These are phyloP conservation scores for Phenacoccus solenopsis DNA, from an alignment of 1,140 invertebrate species.

Conservation along the genomic window DNA sequence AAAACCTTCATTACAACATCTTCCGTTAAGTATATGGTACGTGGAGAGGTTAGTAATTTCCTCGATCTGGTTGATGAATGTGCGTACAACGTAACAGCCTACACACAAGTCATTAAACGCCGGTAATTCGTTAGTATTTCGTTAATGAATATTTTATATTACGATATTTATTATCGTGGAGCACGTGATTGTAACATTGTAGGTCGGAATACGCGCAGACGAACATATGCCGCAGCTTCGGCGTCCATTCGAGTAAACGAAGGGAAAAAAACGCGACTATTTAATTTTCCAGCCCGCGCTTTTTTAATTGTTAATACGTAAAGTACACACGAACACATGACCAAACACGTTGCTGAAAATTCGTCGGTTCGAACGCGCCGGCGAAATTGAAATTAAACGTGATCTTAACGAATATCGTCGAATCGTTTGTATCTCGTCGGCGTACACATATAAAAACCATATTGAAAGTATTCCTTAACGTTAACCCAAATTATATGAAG, in stretches of 20 bases:
- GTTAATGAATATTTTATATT: constrained; percentile 4
- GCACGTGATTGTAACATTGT: background rate
- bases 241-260: no score
- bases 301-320: no score
- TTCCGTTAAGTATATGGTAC: no score
- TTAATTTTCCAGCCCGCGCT: background rate
- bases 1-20: no score
- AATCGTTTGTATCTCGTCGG: background rate
- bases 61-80: background rate
- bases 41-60: no score
- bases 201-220: background rate
- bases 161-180: background rate
- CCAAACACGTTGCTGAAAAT: no score
- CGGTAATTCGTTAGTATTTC: background rate
- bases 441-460: background rate
- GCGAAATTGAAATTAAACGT: no score
- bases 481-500: background rate
- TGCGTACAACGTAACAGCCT: background rate
- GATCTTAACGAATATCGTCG: background rate
- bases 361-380: no score
- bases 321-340: no score
- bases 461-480: background rate
- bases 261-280: background rate
- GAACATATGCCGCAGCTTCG: background rate
- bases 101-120: background rate